phyloP scores from a whole-genome alignment of 2,113 vertebrate genomes.

The Riparia riparia region DNA sequence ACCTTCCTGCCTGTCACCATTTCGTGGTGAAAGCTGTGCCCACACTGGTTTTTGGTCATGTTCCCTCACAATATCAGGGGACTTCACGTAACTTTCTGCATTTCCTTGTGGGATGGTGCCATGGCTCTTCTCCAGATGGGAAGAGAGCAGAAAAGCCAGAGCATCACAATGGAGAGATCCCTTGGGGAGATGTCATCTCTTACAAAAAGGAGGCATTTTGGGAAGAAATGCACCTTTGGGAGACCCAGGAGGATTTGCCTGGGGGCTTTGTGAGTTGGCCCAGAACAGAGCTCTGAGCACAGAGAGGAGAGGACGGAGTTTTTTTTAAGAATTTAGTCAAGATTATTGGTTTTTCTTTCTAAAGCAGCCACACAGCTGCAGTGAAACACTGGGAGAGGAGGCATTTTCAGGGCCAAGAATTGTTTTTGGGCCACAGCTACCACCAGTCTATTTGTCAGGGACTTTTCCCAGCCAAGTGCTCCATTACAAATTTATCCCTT shows the following conservation, averaged over 20 bases:
- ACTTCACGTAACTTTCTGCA: rapidly evolving
- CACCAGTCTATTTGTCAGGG: not conserved
- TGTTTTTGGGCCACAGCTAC: not conserved
- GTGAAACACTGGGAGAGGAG: not conserved
- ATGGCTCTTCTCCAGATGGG: not conserved
- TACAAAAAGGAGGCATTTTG: not conserved
- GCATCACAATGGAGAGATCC: rapidly evolving
- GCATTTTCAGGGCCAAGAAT: not conserved
- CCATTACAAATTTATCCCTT: not conserved
- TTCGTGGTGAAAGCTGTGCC: rapidly evolving
- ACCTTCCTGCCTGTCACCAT: not conserved
- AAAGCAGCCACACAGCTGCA: not conserved
- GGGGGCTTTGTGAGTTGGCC: not conserved
- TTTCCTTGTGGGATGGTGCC: not conserved
- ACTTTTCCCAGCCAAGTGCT: not conserved
- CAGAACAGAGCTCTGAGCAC: not conserved
- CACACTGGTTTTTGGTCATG: rapidly evolving
- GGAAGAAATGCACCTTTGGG: not conserved
- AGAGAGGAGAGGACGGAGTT: not conserved
- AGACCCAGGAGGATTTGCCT: not conserved
- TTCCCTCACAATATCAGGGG: not conserved
- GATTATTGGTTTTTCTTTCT: not conserved
- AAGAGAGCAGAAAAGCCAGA: rapidly evolving
- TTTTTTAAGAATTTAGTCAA: not conserved
- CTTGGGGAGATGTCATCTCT: rapidly evolving